A percentile compares a stretch with the other conserved stretches of the same genome.
phyloP scores from a whole-genome alignment of 2,888 invertebrate species.

The Spatulosminthurus flaviceps region DNA sequence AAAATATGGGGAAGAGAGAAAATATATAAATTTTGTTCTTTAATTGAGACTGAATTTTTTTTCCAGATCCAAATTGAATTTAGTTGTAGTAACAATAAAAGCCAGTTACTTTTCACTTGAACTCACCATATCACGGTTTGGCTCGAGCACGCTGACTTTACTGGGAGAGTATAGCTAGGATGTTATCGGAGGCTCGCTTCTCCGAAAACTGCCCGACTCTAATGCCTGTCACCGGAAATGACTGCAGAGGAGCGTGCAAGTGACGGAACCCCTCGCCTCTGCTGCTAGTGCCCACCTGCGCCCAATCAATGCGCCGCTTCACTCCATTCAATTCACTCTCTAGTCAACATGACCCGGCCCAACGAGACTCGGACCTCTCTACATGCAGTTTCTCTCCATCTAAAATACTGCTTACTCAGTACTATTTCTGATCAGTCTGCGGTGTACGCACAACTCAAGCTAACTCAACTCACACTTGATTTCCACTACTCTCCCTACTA shows the following conservation, averaged over 20 bases:
- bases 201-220: conserved; percentile 61
- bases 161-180: conserved; percentile 49
- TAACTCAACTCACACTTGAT: not conserved
- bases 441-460: conserved; percentile 18
- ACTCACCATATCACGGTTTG: conserved; percentile 39
- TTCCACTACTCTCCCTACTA: not conserved
- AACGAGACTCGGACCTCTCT: conserved; percentile 35
- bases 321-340: conserved; percentile 38
- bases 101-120: conserved; percentile 24
- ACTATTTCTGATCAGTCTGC: conserved; percentile 19
- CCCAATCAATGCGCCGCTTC: conserved; percentile 62
- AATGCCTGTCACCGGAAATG: conserved; percentile 63
- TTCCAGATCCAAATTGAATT: not conserved
- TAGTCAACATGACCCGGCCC: conserved; percentile 49
- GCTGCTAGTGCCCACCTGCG: conserved; percentile 58
- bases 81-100: not conserved
- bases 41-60: not conserved
- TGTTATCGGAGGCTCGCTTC: conserved; percentile 58
- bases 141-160: conserved; percentile 40
- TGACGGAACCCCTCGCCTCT: conserved; percentile 52
- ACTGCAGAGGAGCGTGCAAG: conserved; percentile 63
- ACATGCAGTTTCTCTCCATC: conserved; percentile 35
- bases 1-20: not conserved
- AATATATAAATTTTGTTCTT: not conserved
- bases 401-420: conserved; percentile 22